phyloP scores from a whole-genome alignment of 2,888 invertebrate genomes.

The Pachymerium ferrugineum region DNA sequence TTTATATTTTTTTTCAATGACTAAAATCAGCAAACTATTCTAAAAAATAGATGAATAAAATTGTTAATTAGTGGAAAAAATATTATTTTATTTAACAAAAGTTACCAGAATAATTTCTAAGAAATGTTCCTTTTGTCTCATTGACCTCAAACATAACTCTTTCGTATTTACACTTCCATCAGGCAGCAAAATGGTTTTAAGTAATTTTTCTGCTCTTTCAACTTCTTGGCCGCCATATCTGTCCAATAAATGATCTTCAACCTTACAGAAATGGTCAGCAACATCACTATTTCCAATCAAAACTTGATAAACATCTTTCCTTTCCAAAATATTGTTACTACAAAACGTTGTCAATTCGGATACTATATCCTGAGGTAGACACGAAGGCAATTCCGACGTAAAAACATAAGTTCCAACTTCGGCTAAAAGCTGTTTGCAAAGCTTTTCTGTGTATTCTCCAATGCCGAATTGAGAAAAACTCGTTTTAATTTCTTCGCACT shows the following conservation, averaged over 20 bases:
- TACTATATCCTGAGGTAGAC: background rate
- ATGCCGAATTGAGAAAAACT: background rate
- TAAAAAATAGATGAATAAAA: background rate
- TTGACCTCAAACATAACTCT: background rate
- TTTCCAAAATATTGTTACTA: background rate
- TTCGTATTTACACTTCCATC: background rate
- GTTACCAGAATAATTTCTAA: constrained; percentile 4
- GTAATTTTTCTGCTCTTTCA: background rate
- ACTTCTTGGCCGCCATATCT: background rate
- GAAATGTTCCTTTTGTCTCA: background rate
- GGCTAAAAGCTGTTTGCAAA: background rate
- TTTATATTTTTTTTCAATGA: background rate
- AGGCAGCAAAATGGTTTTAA: background rate
- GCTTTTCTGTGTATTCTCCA: background rate
- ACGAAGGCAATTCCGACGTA: background rate
- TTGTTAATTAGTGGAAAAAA: background rate
- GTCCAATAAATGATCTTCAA: background rate
- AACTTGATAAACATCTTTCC: background rate
- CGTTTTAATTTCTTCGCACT: background rate
- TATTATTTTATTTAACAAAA: background rate
- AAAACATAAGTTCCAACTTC: background rate
- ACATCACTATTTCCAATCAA: background rate
- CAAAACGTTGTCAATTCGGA: background rate
- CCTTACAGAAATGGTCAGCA: background rate
- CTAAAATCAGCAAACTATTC: background rate